These are phyloP conservation scores for Mormyrus iriodes DNA, from an alignment of 2,113 vertebrate species.

Conservation along the genomic window DNA sequence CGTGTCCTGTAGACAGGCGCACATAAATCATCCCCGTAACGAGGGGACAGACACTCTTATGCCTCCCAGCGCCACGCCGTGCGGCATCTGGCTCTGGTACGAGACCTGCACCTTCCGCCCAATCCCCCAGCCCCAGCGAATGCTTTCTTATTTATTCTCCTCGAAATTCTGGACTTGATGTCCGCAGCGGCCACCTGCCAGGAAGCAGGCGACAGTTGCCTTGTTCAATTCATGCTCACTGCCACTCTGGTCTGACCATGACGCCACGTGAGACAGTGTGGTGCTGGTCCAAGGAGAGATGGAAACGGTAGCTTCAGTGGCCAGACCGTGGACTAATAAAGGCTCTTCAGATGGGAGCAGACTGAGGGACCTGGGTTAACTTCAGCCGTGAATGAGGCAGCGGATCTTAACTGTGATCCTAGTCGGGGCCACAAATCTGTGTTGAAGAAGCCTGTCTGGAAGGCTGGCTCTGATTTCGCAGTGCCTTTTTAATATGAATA, in stretches of 20 bases:
- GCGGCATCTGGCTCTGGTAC: neutral
- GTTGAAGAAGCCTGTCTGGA: neutral
- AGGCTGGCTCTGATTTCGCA: neutral
- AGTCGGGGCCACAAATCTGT: too few relatives aligned
- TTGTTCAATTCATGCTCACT: neutral
- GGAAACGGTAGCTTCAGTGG: neutral
- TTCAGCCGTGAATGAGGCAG: neutral
- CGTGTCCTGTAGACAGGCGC: neutral
- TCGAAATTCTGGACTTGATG: neutral
- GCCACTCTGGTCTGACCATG: neutral
- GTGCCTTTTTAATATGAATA: neutral
- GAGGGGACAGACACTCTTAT: neutral
- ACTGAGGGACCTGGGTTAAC: neutral
- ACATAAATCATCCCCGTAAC: constrained; percentile 9
- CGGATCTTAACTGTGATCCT: too few relatives aligned
- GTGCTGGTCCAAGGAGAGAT: neutral
- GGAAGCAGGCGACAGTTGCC: neutral
- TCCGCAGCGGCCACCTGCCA: neutral
- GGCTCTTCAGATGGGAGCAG: neutral
- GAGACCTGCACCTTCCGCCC: neutral
- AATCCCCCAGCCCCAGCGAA: neutral
- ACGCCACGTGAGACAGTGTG: neutral
- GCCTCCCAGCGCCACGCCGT: neutral
- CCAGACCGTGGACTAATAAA: neutral
- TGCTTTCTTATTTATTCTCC: neutral